phyloP scores from a whole-genome alignment of 1,140 invertebrate species.

The Drosophila truncata region DNA sequence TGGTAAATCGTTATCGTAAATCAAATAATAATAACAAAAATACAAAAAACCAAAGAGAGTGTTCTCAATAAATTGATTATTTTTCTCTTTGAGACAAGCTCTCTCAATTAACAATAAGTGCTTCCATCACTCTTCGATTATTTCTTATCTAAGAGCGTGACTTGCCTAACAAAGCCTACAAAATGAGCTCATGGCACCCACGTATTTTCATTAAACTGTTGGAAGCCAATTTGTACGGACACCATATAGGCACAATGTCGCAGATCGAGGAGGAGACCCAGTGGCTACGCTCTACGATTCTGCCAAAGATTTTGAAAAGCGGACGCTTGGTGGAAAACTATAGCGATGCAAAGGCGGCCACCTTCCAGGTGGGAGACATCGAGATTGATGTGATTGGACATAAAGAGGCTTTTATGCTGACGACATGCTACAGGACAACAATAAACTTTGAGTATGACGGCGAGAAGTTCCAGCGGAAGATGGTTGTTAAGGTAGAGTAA shows the following conservation, averaged over 20 bases:
- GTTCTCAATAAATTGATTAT: not conserved
- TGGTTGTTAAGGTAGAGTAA: conserved; percentile 68
- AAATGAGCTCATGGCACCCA: not conserved
- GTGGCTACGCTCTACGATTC: conserved; percentile 51
- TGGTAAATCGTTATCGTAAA: not conserved
- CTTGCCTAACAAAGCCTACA: too few species aligned
- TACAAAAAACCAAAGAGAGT: not conserved
- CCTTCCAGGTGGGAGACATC: conserved; percentile 52
- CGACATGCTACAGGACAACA: conserved; percentile 61
- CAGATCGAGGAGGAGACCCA: conserved; percentile 43
- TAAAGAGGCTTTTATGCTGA: conserved; percentile 76
- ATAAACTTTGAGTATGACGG: conserved; percentile 55
- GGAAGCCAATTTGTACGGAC: conserved; percentile 1
- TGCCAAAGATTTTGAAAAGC: conserved; percentile 46
- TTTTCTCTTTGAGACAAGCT: not conserved
- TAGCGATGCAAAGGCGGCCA: conserved; percentile 9
- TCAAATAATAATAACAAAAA: not conserved
- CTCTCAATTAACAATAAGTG: not conserved
- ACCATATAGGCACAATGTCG: conserved; percentile 37
- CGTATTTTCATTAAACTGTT: not conserved
- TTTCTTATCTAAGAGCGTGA: not conserved
- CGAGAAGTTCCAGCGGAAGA: conserved; percentile 22
- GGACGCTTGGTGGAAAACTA: conserved; percentile 58
- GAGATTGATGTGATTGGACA: conserved; percentile 61
- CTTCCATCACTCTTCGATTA: not conserved